Percentiles rank a stretch among this genome's conserved stretches.
phyloP scores from a whole-genome alignment of 2,888 invertebrate species.

The Nycteola revayana region DNA sequence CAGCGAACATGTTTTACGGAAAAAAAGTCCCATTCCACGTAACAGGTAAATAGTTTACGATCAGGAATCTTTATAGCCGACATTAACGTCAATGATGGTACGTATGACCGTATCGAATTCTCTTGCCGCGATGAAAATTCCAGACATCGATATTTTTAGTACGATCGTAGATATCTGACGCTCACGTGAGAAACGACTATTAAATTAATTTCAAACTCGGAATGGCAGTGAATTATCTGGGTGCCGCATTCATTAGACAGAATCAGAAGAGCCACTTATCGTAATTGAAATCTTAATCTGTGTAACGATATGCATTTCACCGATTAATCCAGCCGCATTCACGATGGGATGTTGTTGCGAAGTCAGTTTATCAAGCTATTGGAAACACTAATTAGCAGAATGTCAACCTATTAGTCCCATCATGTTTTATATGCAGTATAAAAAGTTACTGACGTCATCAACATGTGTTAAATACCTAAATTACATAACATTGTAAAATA shows the following conservation, averaged over 20 bases:
- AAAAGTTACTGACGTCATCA: background rate
- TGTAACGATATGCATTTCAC: slow-evolving; percentile 28
- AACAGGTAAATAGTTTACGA: slow-evolving; percentile 51
- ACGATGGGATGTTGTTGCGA: background rate
- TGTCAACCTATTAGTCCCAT: too few species aligned
- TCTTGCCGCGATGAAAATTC: slow-evolving; percentile 50
- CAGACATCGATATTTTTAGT: slow-evolving; percentile 53
- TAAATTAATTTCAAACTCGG: slow-evolving; percentile 35
- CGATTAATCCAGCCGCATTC: slow-evolving; percentile 20
- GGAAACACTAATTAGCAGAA: too few species aligned
- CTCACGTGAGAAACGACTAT: slow-evolving; percentile 47
- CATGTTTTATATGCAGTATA: too few species aligned
- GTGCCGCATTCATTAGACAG: slow-evolving; percentile 37
- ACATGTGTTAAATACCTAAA: slow-evolving; percentile 3
- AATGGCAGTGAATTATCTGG: slow-evolving; percentile 37
- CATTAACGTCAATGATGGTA: slow-evolving; percentile 46
- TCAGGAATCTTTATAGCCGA: slow-evolving; percentile 40
- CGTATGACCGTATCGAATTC: slow-evolving; percentile 49
- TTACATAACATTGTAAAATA: too few species aligned
- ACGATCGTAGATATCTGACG: slow-evolving; percentile 41
- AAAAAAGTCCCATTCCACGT: slow-evolving; percentile 36
- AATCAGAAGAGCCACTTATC: slow-evolving; percentile 35
- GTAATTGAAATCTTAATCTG: slow-evolving; percentile 41
- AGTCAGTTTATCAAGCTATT: too few species aligned
- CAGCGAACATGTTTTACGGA: too few species aligned